These are phyloP conservation scores for Athalia cordata DNA, from an alignment of 2,888 invertebrate species.

Conservation along the genomic window DNA sequence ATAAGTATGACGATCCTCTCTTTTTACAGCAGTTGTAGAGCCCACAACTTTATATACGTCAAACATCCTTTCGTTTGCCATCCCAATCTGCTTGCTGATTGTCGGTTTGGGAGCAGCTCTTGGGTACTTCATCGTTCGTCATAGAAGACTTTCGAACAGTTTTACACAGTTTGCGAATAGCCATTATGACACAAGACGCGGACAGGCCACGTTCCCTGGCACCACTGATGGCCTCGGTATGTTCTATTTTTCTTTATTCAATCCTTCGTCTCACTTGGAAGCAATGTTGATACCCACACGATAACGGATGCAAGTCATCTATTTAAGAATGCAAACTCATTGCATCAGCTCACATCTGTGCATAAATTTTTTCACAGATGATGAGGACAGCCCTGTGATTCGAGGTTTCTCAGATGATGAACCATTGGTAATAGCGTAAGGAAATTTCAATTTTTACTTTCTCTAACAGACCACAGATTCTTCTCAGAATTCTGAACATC, in stretches of 20 bases:
- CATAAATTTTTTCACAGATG: slow-evolving; percentile 75
- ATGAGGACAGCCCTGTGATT: slow-evolving; percentile 91
- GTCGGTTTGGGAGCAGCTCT: slow-evolving; percentile 78
- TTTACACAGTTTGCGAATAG: slow-evolving; percentile 89
- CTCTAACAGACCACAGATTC: slow-evolving; percentile 30
- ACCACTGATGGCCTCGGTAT: slow-evolving; percentile 81
- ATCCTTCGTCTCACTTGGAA: no score
- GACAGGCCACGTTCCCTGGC: slow-evolving; percentile 88
- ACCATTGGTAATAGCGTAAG: slow-evolving; percentile 92
- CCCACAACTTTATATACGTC: slow-evolving; percentile 65
- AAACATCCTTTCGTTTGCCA: slow-evolving; percentile 74
- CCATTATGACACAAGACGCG: slow-evolving; percentile 90
- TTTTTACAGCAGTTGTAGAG: slow-evolving; percentile 55
- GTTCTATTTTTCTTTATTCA: slow-evolving; percentile 48
- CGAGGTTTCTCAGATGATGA: slow-evolving; percentile 95
- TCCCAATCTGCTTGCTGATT: slow-evolving; percentile 76
- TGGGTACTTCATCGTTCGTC: slow-evolving; percentile 80
- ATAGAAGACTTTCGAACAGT: slow-evolving; percentile 84
- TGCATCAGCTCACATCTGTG: background rate
- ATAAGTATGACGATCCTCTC: background rate
- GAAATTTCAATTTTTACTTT: slow-evolving; percentile 35
- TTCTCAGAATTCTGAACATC: slow-evolving; percentile 49
- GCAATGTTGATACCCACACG: no score
- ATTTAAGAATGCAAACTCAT: background rate
- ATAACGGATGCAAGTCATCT: background rate